Conservation (phyloP, 2,113 vertebrate species). For the Alligator mississippiensis region DNA sequence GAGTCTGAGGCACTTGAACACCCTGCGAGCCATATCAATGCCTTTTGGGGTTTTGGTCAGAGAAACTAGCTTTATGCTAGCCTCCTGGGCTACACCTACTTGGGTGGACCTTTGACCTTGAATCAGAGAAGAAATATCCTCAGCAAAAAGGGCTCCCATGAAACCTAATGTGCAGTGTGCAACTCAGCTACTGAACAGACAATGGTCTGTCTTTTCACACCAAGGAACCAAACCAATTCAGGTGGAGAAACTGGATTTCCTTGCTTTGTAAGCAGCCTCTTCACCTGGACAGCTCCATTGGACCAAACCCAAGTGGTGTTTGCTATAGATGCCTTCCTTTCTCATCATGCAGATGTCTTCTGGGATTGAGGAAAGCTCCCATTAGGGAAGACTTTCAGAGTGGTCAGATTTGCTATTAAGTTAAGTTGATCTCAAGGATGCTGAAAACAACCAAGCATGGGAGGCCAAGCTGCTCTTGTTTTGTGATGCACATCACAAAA, state of each 20-base stretch:
- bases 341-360: not conserved
- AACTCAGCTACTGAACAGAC: too few relatives aligned
- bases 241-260: not conserved
- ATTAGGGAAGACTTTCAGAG: not conserved
- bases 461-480: not conserved
- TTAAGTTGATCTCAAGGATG: not conserved
- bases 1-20: rapidly evolving
- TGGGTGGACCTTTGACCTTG: too few relatives aligned
- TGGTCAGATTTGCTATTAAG: not conserved
- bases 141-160: not conserved
- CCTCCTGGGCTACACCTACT: too few relatives aligned
- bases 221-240: not conserved
- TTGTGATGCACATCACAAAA: not conserved
- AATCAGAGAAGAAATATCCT: not conserved
- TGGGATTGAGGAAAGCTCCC: not conserved
- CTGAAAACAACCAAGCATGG: not conserved
- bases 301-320: not conserved
- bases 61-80: too few relatives aligned
- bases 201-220: not conserved
- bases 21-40: too few relatives aligned
- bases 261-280: not conserved
- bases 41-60: too few relatives aligned
- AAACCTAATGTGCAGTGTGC: not conserved
- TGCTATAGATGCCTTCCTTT: not conserved
- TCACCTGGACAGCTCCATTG: too few relatives aligned